Evolutionary conservation across 2,888 invertebrate genomes (phyloP).

Genomic region (Crepidodera aurea): DNA sequence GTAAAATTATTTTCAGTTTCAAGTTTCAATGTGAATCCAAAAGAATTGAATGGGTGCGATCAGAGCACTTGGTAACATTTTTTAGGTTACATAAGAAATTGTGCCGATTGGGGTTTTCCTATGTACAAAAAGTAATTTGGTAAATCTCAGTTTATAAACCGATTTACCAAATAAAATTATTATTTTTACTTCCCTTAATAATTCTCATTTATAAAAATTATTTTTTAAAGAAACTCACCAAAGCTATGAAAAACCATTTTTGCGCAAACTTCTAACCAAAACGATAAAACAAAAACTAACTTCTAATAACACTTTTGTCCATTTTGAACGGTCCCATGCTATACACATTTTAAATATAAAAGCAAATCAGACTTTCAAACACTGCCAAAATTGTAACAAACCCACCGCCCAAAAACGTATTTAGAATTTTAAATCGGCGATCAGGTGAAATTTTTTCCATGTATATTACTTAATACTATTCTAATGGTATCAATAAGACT

Average conservation of each 20-base stretch:
- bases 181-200: too few relatives aligned
- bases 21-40: too few relatives aligned
- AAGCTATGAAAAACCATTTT: neutral
- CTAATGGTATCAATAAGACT: neutral
- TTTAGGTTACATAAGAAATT: too few relatives aligned
- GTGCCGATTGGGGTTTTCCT: too few relatives aligned
- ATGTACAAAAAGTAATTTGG: too few relatives aligned
- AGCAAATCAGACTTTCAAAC: neutral
- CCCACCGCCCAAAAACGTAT: neutral
- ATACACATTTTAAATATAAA: neutral
- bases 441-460: neutral
- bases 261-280: neutral
- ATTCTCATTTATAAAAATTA: neutral
- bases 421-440: neutral
- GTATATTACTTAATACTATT: neutral
- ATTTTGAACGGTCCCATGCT: neutral
- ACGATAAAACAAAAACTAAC: neutral
- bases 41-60: too few relatives aligned
- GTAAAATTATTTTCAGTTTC: too few relatives aligned
- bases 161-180: too few relatives aligned
- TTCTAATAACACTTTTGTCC: neutral
- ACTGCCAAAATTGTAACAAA: neutral
- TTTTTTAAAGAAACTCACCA: neutral
- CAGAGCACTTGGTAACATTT: too few relatives aligned
- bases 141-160: too few relatives aligned